Evolutionary conservation across 2,888 invertebrate species (phyloP), one percentile per base, ranked within the genome.

Genomic region (Ichneumon xanthorius): DNA sequence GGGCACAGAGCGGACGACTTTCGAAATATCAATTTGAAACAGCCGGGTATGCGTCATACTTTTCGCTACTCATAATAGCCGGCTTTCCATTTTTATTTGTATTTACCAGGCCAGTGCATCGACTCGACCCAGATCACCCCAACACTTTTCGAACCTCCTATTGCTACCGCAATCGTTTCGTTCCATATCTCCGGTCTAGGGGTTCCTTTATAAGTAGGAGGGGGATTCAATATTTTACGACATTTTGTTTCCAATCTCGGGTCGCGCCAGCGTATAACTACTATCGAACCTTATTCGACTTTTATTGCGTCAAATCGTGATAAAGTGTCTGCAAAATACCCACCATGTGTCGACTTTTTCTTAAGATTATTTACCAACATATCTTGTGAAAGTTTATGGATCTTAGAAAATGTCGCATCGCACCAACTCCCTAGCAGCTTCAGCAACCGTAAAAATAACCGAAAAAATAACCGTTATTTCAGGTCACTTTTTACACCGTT

Each of bases 21-120:
- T 89, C 86, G 89, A 93, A 92, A 92, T 92, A 92, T 92, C 92
- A 92, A 92, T 92, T 93, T 91, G 91, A 90, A 91, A 91, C 91
- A 91, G 90, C 88, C 89, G 78, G 91, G 89, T 92, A 92, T 93
- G 92, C 91, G 91, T 93, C 93, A 93, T 92, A 89, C 93, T 93
- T 93, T 92, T 89, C 92, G 90, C 87, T 90, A 85, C 87, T 91
- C 90, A 92, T 93, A 91, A 93, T 93, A 91, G 92, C 90, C 92
- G 90, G 93, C 93, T 93, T 93, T 93, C 93, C 92, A 93, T 93
- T 93, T 93, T 93, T 92, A 93, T 93, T 93, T 93, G 90, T 91
- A 92, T 92, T 93, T 92, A 92, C 90, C 87, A 76, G 53, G 26
- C 79, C 67, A 80, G 85, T 85, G 82, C 82, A 85, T 67, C 73